Percentiles rank a stretch among this genome's conserved stretches.
Conservation (phyloP, 2,113 vertebrate species). For the Lycocorax pyrrhopterus region DNA sequence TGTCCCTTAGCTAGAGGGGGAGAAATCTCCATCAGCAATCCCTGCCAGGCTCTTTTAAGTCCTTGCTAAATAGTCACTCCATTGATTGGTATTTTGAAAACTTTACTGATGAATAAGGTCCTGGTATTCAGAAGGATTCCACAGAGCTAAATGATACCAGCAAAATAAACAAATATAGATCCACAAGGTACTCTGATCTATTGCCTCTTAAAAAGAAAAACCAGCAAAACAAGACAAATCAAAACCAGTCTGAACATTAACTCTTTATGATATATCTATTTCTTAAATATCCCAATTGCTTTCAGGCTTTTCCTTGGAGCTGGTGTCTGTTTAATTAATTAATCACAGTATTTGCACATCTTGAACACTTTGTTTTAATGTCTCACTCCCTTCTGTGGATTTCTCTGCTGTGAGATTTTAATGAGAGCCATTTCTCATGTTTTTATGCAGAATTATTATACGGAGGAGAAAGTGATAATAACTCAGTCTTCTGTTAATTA, state of each 20-base stretch:
- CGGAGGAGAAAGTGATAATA: background rate
- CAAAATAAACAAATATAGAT: background rate
- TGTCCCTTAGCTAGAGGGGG: background rate
- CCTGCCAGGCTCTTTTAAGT: background rate
- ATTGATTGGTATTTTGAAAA: background rate
- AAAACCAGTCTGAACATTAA: background rate
- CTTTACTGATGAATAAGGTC: background rate
- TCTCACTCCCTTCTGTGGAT: background rate
- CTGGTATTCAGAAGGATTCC: background rate
- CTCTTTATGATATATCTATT: background rate
- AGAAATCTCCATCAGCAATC: background rate
- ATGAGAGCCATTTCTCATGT: conserved; percentile 18
- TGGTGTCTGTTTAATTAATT: background rate
- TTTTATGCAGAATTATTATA: conserved; percentile 28
- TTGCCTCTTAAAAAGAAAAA: background rate
- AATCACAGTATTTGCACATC: background rate
- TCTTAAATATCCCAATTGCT: background rate
- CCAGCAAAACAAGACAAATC: background rate
- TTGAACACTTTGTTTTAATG: background rate
- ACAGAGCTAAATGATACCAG: background rate
- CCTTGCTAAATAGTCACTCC: background rate
- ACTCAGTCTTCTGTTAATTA: conserved; percentile 56
- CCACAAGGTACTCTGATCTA: background rate
- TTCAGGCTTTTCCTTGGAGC: background rate
- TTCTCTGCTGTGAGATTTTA: conserved; percentile 27